Percentiles rank a stretch among this genome's conserved stretches.
phyloP scores from a whole-genome alignment of 2,888 invertebrate species.

The Sinelater perroti region DNA sequence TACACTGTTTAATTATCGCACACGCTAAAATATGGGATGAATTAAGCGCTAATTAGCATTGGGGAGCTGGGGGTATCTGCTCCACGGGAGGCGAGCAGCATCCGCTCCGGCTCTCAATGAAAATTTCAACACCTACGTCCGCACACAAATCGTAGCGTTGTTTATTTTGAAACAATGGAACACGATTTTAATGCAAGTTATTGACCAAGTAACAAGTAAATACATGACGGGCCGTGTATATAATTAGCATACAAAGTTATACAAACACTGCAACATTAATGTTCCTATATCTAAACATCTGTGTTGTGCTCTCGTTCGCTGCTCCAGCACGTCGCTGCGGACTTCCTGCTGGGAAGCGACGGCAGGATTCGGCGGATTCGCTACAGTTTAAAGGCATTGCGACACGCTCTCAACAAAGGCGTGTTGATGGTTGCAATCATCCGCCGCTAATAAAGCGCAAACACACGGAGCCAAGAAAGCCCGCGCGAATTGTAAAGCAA shows the following conservation, averaged over 20 bases:
- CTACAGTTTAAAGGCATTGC: too few relatives aligned
- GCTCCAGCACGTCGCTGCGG: slow-evolving; percentile 1
- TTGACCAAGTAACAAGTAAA: slow-evolving; percentile 59
- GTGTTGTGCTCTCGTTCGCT: slow-evolving; percentile 32
- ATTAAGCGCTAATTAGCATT: slow-evolving; percentile 23
- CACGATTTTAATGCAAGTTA: slow-evolving; percentile 59
- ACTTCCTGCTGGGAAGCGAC: slow-evolving; percentile 9
- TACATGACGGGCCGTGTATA: slow-evolving; percentile 60
- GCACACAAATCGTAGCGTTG: slow-evolving; percentile 54
- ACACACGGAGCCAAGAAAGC: too few relatives aligned
- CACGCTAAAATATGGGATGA: neutral
- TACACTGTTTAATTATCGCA: slow-evolving; percentile 23
- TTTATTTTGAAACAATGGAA: slow-evolving; percentile 62
- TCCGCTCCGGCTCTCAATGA: slow-evolving; percentile 34
- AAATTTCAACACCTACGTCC: slow-evolving; percentile 57
- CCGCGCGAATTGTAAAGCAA: too few relatives aligned
- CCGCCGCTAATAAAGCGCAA: too few relatives aligned
- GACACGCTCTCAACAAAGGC: too few relatives aligned
- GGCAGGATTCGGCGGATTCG: too few relatives aligned
- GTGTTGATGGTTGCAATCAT: too few relatives aligned
- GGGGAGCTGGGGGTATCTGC: slow-evolving; percentile 1
- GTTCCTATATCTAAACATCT: slow-evolving; percentile 36
- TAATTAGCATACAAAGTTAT: slow-evolving; percentile 61
- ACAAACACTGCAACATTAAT: slow-evolving; percentile 43
- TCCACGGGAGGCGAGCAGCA: too few relatives aligned